These are phyloP conservation scores for Orthosia cruda DNA, from an alignment of 2,888 invertebrate genomes.

Conservation along the genomic window DNA sequence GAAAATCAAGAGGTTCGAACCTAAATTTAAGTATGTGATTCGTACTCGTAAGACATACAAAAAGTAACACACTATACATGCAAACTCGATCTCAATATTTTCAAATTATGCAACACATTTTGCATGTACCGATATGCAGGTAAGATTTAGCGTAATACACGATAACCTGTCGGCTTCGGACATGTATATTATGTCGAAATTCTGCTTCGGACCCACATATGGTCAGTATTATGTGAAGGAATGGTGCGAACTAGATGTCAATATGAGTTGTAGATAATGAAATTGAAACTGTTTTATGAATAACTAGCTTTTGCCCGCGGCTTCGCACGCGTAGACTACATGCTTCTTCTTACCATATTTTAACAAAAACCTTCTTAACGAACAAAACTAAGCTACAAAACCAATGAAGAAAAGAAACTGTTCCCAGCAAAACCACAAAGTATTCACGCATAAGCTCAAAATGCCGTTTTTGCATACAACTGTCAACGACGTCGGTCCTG, in stretches of 20 bases:
- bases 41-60: not conserved
- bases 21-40: not conserved
- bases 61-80: slow-evolving; percentile 6
- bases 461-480: too few species aligned
- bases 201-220: slow-evolving; percentile 27
- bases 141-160: slow-evolving; percentile 52
- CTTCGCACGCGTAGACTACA: too few species aligned
- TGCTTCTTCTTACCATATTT: too few species aligned
- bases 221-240: slow-evolving; percentile 27
- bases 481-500: too few species aligned
- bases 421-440: too few species aligned
- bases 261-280: slow-evolving; percentile 15
- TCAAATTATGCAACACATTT: slow-evolving; percentile 58
- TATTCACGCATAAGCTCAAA: too few species aligned
- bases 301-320: too few species aligned
- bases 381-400: too few species aligned
- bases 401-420: too few species aligned
- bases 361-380: too few species aligned
- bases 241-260: slow-evolving; percentile 22
- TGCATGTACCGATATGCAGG: slow-evolving; percentile 53
- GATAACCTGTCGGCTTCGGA: slow-evolving; percentile 59
- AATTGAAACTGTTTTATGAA: not conserved
- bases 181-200: slow-evolving; percentile 59
- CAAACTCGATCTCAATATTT: slow-evolving; percentile 46
- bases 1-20: not conserved